Evolutionary conservation across 2,797 vertebrate genomes (phyloP), one percentile per base, ranked within the genome.

Genomic region (Petrocephalus schoutedeni): DNA sequence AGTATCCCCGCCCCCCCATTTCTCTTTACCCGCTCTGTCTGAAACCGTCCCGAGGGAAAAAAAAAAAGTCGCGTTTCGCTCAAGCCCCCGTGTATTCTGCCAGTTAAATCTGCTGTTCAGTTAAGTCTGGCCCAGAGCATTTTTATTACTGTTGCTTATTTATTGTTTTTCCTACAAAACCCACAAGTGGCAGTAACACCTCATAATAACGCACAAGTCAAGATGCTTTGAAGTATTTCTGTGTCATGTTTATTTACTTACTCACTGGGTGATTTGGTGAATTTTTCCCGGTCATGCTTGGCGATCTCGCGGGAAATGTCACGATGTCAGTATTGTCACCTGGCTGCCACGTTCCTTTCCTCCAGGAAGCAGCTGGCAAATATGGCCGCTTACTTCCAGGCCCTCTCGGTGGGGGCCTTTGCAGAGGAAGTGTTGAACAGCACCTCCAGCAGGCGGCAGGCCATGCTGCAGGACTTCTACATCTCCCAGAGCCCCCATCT

Each of bases 301-400:
- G 28, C 57, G 23, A 41, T 57, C 53, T 58, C 54, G 10, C 1
- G 14, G 23, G 9, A 86, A 59, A 10, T 3, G 54, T 57, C 23
- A 19, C 32, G 0, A 9, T 56, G 82, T 57, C 49, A 9, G n/a
- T 57, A 14, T 57, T 21, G 54, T 87, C 14, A 45, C 19, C 14
- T 83, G 32, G 87, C 77, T 28, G 23, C 8, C 57, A 0, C 53
- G 21, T 84, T 36, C 71, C 21, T 84, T 10, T 87, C 90, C 89
- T 92, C 56, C 91, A 99, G 98, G 93, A 96, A 94, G 89, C 98
- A 99, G 71, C 95, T 99, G 93, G 94, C 96, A 89, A 96, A 98
- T 91, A 99, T 99, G 97, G 94, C 96, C 3, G 92, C 91, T 82
- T 93, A 94, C 86, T 97, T 97, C 23, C 92, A 94, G 32, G 95